These are phyloP conservation scores for Hippocampus zosterae DNA, from an alignment of 2,113 vertebrate genomes.

Conservation along the genomic window DNA sequence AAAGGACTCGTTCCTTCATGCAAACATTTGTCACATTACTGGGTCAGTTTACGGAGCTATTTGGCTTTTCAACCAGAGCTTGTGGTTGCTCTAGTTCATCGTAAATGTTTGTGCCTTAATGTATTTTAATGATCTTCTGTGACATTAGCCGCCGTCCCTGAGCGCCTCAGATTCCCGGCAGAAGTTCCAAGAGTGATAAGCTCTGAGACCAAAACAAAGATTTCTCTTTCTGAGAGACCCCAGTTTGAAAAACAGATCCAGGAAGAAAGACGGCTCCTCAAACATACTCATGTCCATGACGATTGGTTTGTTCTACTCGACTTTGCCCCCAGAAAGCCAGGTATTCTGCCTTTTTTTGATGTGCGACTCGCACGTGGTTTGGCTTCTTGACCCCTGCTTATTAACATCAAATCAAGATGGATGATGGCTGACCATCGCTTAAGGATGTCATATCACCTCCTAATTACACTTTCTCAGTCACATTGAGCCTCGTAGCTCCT, in stretches of 20 bases:
- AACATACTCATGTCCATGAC: constrained; percentile 35
- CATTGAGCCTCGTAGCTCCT: constrained; percentile 18
- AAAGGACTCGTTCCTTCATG: neutral
- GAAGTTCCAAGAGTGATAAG: constrained; percentile 19
- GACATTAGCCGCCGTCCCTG: constrained; percentile 27
- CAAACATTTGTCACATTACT: neutral
- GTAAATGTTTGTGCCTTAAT: neutral
- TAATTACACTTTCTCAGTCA: constrained; percentile 1
- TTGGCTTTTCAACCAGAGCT: neutral
- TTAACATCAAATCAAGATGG: constrained; percentile 25
- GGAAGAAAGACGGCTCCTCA: constrained; percentile 41
- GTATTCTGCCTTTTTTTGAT: constrained; percentile 36
- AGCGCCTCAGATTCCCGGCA: constrained; percentile 24
- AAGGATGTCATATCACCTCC: constrained; percentile 8
- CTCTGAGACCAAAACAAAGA: constrained; percentile 14
- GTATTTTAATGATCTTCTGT: constrained; percentile 15
- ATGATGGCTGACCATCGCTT: neutral
- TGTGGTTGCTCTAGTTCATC: neutral
- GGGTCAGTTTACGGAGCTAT: neutral
- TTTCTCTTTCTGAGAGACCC: constrained; percentile 34
- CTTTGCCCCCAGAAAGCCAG: constrained; percentile 42
- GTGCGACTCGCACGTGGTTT: constrained; percentile 2
- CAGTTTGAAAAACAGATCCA: constrained; percentile 52
- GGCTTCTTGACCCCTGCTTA: constrained; percentile 16
- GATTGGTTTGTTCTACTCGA: constrained; percentile 71